Evolutionary conservation across 2,888 invertebrate genomes (phyloP).

Genomic region (Dioctria linearis): DNA sequence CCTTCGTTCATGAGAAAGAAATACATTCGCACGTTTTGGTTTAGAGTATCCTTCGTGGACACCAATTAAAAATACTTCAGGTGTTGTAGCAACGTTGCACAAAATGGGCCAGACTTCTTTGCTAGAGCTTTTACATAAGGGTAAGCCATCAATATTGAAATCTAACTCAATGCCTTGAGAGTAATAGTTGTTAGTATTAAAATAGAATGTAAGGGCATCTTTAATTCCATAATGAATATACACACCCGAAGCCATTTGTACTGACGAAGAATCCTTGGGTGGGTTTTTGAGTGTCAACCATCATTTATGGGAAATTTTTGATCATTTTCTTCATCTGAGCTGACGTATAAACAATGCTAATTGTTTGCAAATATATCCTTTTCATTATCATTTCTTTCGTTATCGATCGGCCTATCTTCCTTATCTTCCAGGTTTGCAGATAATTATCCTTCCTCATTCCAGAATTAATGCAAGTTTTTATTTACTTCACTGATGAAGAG

Average conservation of each 20-base stretch:
- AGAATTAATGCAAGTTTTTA: no score
- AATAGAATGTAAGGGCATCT: not conserved
- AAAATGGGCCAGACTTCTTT: constrained; percentile 55
- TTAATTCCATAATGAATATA: not conserved
- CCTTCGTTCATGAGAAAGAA: constrained; percentile 29
- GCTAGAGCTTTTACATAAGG: constrained; percentile 54
- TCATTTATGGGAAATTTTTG: no score
- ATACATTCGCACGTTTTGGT: constrained; percentile 51
- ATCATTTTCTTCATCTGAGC: no score
- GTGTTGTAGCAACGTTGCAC: constrained; percentile 45
- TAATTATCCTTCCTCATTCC: no score
- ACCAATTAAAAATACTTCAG: constrained; percentile 27
- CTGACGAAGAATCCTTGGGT: not conserved
- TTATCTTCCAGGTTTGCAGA: no score
- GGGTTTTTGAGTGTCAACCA: no score
- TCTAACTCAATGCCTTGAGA: constrained; percentile 19
- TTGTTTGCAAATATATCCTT: no score
- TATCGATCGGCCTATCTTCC: no score
- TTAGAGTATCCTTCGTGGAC: constrained; percentile 3
- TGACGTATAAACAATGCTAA: no score
- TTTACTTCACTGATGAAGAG: no score
- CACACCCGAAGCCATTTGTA: not conserved
- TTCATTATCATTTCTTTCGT: no score
- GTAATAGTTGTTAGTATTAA: not conserved
- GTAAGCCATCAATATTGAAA: constrained; percentile 54